A percentile compares a stretch with the other conserved stretches of the same genome.
phyloP scores from a whole-genome alignment of 2,113 vertebrate genomes.

The Colinus virginianus region DNA sequence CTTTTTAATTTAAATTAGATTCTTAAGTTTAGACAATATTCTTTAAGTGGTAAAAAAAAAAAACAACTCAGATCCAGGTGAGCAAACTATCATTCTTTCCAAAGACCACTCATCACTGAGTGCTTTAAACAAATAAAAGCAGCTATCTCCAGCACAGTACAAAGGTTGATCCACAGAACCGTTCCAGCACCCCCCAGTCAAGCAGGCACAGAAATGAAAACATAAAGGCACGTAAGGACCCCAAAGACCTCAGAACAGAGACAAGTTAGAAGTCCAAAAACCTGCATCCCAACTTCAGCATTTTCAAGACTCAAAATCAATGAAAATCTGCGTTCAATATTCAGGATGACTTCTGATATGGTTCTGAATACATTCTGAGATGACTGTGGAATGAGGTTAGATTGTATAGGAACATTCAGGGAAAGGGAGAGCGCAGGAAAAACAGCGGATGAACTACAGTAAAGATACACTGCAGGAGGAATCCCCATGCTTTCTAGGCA shows the following conservation, averaged over 20 bases:
- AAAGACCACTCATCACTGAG: background rate
- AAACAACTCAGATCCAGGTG: background rate
- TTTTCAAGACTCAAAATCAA: background rate
- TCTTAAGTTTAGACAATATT: background rate
- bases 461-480: background rate
- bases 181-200: background rate
- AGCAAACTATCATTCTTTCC: background rate
- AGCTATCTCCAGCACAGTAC: constrained; percentile 1
- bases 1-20: background rate
- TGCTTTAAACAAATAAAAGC: background rate
- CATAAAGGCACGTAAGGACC: background rate
- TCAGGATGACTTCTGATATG: background rate
- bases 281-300: background rate
- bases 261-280: background rate
- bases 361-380: background rate
- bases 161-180: constrained; percentile 24
- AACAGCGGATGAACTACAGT: background rate
- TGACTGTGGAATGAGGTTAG: background rate
- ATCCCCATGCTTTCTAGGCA: background rate
- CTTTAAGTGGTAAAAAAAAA: background rate
- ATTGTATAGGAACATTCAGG: background rate
- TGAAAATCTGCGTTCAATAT: background rate
- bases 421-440: background rate
- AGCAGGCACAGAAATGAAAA: background rate
- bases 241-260: background rate